Conservation (phyloP, 2,113 vertebrate species). For the Xyliphius kryptos region DNA sequence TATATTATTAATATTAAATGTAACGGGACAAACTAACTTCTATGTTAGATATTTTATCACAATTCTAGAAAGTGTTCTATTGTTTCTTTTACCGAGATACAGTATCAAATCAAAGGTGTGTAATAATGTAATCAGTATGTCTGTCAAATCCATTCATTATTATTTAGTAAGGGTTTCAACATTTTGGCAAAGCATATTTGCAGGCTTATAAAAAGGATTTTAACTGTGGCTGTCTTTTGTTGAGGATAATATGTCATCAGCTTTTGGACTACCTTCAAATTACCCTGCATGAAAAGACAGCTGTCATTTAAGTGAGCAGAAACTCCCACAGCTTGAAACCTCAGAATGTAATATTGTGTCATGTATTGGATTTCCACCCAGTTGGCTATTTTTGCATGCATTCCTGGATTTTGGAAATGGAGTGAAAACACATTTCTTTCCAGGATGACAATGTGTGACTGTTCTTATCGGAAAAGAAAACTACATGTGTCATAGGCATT, state of each 20-base stretch:
- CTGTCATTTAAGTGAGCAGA: constrained; percentile 41
- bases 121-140: no score
- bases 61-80: no score
- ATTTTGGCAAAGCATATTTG: neutral
- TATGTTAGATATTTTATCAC: no score
- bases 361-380: constrained; percentile 37
- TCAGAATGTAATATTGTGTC: constrained; percentile 47
- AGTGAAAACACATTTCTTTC: no score
- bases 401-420: no score
- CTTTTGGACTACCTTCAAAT: constrained; percentile 38
- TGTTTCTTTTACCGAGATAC: no score
- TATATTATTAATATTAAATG: no score
- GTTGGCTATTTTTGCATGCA: constrained; percentile 37
- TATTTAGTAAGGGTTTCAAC: neutral
- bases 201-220: no score
- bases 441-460: constrained; percentile 24
- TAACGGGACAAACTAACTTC: no score
- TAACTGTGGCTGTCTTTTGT: constrained; percentile 40
- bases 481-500: no score
- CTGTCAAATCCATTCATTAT: no score
- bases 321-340: constrained; percentile 28
- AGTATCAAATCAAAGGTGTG: no score
- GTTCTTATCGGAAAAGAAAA: constrained; percentile 7
- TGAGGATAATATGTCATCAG: constrained; percentile 39
- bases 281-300: constrained; percentile 47